phyloP scores from a whole-genome alignment of 2,113 vertebrate species.

The Delphinus delphis region DNA sequence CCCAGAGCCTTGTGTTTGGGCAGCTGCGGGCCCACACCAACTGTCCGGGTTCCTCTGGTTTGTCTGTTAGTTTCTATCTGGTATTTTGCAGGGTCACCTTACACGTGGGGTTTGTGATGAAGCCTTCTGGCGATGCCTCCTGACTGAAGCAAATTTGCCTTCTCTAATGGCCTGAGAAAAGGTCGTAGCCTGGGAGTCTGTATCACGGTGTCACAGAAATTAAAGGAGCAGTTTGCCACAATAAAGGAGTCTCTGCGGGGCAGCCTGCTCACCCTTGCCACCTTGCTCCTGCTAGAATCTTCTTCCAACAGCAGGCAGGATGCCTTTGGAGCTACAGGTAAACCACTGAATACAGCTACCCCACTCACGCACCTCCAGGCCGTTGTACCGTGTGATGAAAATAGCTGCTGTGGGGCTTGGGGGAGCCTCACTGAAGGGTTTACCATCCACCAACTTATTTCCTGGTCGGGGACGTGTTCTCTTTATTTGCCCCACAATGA shows the following conservation, averaged over 20 bases:
- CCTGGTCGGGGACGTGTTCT: not conserved
- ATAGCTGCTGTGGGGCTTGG: not conserved
- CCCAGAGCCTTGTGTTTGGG: rapidly evolving
- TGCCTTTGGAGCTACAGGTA: not conserved
- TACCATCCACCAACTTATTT: not conserved
- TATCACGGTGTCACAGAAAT: constrained; percentile 32
- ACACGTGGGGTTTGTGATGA: not conserved
- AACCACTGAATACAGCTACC: not conserved
- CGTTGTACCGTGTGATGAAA: not conserved
- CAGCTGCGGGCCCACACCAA: rapidly evolving
- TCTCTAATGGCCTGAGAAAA: constrained; percentile 8
- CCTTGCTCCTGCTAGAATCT: not conserved
- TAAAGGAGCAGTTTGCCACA: constrained; percentile 33
- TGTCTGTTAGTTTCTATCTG: not conserved
- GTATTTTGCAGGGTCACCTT: not conserved
- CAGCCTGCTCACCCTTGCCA: not conserved
- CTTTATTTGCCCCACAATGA: not conserved
- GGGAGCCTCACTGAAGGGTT: not conserved
- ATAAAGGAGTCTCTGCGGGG: not conserved
- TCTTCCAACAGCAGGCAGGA: not conserved
- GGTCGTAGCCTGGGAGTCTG: not conserved
- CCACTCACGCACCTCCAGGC: not conserved
- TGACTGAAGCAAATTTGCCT: not conserved
- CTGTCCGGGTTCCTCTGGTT: rapidly evolving
- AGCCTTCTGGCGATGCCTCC: not conserved